Evolutionary conservation across 2,113 vertebrate genomes (phyloP), one percentile per base, ranked within the genome.

Genomic region (Anoura caudifer): DNA sequence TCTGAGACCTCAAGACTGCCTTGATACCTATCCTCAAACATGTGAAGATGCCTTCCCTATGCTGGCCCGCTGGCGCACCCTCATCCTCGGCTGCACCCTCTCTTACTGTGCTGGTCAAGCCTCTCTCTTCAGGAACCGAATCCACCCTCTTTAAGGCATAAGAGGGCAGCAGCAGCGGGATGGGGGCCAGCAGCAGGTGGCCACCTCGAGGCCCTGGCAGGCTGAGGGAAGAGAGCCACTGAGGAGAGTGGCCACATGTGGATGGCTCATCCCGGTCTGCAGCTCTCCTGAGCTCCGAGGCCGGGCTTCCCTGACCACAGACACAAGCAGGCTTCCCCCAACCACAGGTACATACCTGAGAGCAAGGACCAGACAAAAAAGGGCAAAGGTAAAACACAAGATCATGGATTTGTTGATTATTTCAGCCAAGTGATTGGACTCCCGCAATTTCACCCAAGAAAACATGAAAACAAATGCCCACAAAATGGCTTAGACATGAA

Each of bases 401-500:
- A 31, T 20, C 63, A 19, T 13, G 6, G 33, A 22, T 16, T 24
- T 65, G 31, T 45, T 43, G 3, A 8, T 22, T 28, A 61, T 16
- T 38, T 87, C 24, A 43, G 77, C n/a, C 16, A 52, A 36, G 47
- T 4, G 56, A 43, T 1, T 2, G 26, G 6, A 22, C 13, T 52
- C 22, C n/a, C 22, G 38, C 0, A 24, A 45, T 22, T 67, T 56
- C 3, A 4, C 26, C 41, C 61, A 17, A n/a, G 36, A 75, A 36
- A 52, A 33, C 2, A 12, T 8, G 13, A 33, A 94, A 36, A 28
- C 13, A 2, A 0, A 0, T 0, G 1, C 8, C 54, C 81, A 33
- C 5, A 15, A 5, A 72, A 26, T 2, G 6, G 28, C 69, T 52
- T 10, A 38, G 1, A 41, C 43, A 4, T 2, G 1, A 19, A 20